Base-by-base conservation (phyloP, 1,140 invertebrate genomes). In the Philotrypesis tridentata region DNA sequence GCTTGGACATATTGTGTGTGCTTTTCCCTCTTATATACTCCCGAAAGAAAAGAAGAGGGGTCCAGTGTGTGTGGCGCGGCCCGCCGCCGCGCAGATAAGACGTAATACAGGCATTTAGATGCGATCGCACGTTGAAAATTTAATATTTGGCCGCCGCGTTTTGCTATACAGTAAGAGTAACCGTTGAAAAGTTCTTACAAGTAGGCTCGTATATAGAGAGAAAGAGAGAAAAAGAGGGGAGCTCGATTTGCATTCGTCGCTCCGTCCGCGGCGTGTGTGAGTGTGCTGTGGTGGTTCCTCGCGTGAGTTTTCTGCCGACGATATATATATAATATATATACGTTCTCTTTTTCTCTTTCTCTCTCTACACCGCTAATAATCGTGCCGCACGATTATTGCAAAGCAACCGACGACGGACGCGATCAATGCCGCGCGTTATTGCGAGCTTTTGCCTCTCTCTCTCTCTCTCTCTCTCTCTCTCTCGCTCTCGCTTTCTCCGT, bases 81-180 rank as follows among this genome's bases (percentile, higher is more conserved):
- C n/a, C n/a, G n/a, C n/a, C n/a, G n/a, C 60, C 14, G 27, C n/a
- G n/a, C 7, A 77, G 63, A 77, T 77, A 77, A 77, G 23, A 68
- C 12, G 37, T 67, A 27, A 29, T 68, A 40, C 40, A 68, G 43
- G 75, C 60, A 77, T 77, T 77, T 77, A 77, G 37, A 77, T 76
- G 60, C 60, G 60, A 76, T 77, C 37, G 60, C 31, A n/a, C 37
- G 40, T 21, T 77, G 37, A 37, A 77, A 77, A 48, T 78, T 78
- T 70, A 68, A 78, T 78, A 78, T 67, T 68, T 55, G 31, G 33
- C 12, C 61, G 55, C n/a, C n/a, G n/a, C n/a, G n/a, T n/a, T n/a
- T n/a, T n/a, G n/a, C n/a, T n/a, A n/a, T 25, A n/a, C 25, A 29
- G 61, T 6, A 65, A 21, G 60, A 29, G 61, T 27, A 5, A 3